These are phyloP conservation scores for Pseudococcus viburni DNA, from an alignment of 2,888 invertebrate species.

Conservation along the genomic window DNA sequence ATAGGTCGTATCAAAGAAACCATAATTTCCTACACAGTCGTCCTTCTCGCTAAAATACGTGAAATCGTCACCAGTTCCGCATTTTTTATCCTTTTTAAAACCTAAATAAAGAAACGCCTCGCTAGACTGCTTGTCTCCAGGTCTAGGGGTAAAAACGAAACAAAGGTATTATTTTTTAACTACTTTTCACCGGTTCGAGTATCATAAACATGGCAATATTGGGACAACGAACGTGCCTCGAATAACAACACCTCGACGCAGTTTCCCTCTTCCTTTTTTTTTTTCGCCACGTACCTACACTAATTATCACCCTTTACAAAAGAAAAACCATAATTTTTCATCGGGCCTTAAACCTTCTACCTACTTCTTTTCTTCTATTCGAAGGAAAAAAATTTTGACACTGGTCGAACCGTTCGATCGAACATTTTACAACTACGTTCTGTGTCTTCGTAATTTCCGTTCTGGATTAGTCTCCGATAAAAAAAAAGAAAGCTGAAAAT, in stretches of 20 bases:
- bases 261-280: not conserved
- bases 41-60: not conserved
- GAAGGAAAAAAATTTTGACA: constrained; percentile 16
- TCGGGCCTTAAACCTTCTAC: constrained; percentile 20
- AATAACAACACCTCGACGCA: constrained; percentile 1
- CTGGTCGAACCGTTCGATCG: constrained; percentile 17
- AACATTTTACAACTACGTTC: constrained; percentile 42
- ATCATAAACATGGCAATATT: constrained; percentile 53
- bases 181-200: constrained; percentile 6
- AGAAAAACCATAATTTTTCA: constrained; percentile 56
- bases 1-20: not conserved
- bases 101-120: constrained; percentile 14
- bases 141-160: not conserved
- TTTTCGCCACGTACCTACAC: constrained; percentile 40
- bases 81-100: not conserved
- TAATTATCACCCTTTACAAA: constrained; percentile 48
- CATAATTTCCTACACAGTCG: not conserved
- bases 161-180: constrained; percentile 58
- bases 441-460: constrained; percentile 57
- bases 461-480: constrained; percentile 50
- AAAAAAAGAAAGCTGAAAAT: not conserved
- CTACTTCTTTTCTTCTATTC: constrained; percentile 18
- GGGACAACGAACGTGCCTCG: constrained; percentile 56
- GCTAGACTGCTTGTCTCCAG: constrained; percentile 58
- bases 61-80: not conserved